A percentile compares a stretch with the other conserved stretches of the same genome.
phyloP scores from a whole-genome alignment of 2,113 vertebrate species.

The Oreotrochilus melanogaster region DNA sequence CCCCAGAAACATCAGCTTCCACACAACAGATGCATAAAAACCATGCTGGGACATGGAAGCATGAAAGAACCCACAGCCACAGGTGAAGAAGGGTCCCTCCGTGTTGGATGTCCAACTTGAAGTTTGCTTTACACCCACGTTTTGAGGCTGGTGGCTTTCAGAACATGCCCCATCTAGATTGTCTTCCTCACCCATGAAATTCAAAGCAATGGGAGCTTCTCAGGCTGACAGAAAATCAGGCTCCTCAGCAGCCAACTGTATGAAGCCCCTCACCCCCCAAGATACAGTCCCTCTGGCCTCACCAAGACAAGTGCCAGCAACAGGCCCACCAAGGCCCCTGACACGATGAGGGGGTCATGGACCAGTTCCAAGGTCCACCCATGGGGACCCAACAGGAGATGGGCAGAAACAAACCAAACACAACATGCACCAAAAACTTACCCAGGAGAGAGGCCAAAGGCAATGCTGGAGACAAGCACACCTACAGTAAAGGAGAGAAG shows the following conservation, averaged over 20 bases:
- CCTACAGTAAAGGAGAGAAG: accelerated
- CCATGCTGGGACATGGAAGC: not conserved
- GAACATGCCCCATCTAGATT: accelerated
- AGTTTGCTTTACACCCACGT: not conserved
- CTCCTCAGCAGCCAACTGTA: not conserved
- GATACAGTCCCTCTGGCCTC: not conserved
- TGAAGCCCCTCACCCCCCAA: not conserved
- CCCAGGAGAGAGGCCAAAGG: not conserved
- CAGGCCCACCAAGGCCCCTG: not conserved
- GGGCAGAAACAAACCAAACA: not conserved
- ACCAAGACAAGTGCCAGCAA: not conserved
- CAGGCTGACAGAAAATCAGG: not conserved
- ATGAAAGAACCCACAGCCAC: accelerated
- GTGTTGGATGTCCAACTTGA: accelerated
- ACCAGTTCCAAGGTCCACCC: not conserved
- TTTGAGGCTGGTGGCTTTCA: not conserved
- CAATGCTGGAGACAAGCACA: not conserved
- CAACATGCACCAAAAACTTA: accelerated
- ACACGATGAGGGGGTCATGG: accelerated
- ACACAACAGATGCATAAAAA: not conserved
- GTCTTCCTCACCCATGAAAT: not conserved
- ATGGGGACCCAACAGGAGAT: accelerated
- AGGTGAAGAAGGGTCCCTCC: not conserved
- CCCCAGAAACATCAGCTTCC: not conserved
- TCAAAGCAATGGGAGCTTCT: not conserved